Percentiles rank a stretch among this genome's conserved stretches.
These are phyloP conservation scores for Bombus waltoni DNA, from an alignment of 1,140 invertebrate genomes.

Conservation along the genomic window DNA sequence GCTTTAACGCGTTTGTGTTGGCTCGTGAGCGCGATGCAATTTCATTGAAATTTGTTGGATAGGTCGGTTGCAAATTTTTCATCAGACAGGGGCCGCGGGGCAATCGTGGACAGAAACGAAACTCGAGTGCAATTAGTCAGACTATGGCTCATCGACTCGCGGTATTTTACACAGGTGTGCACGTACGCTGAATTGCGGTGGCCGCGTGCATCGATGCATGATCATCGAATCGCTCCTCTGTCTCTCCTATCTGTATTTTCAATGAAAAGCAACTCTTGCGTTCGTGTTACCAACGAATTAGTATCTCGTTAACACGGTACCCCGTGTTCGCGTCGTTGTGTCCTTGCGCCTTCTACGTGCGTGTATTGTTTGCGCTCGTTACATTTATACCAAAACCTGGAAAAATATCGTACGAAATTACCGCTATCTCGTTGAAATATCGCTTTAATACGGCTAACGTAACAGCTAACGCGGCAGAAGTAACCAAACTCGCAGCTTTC, in stretches of 20 bases:
- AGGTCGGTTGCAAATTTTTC: slow-evolving; percentile 45
- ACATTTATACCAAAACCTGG: not conserved
- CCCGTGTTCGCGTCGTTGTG: not conserved
- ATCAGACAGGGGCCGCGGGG: not conserved
- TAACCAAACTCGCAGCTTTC: not conserved
- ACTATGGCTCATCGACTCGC: slow-evolving; percentile 46
- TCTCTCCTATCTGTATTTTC: not conserved
- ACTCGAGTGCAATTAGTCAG: slow-evolving; percentile 49
- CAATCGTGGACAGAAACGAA: not conserved
- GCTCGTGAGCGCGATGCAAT: not conserved
- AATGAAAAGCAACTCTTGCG: not conserved
- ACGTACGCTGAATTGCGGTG: slow-evolving; percentile 21
- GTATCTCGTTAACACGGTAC: slow-evolving; percentile 39
- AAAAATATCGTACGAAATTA: slow-evolving; percentile 19
- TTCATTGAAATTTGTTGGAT: slow-evolving; percentile 44
- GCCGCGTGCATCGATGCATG: slow-evolving; percentile 14
- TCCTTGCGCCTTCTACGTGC: not conserved
- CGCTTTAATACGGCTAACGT: not conserved
- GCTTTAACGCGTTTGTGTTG: not conserved
- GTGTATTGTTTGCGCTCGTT: slow-evolving; percentile 11
- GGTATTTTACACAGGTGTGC: slow-evolving; percentile 50
- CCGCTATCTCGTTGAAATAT: slow-evolving; percentile 12
- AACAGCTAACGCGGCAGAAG: not conserved
- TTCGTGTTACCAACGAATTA: slow-evolving; percentile 27
- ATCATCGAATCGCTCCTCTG: not conserved